A percentile compares a stretch with the other conserved stretches of the same genome.
These are phyloP conservation scores for Drosophila melanosoma DNA, from an alignment of 2,888 invertebrate genomes.

Conservation along the genomic window DNA sequence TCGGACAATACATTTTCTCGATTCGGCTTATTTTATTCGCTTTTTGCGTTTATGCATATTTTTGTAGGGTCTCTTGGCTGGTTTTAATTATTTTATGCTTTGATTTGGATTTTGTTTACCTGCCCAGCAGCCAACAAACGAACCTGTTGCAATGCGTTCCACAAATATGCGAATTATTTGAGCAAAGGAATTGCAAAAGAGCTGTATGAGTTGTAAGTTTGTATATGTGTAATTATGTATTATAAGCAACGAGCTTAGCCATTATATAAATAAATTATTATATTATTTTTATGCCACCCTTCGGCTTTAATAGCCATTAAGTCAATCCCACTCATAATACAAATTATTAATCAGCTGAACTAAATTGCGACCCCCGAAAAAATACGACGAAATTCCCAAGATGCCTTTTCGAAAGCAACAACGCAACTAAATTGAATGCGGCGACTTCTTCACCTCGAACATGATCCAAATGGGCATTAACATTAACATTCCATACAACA, in stretches of 20 bases:
- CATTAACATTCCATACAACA: constrained; percentile 13
- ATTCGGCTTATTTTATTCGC: constrained; percentile 49
- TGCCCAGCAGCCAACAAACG: constrained; percentile 41
- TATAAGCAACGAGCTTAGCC: not conserved
- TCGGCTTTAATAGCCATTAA: constrained; percentile 45
- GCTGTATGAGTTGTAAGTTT: not conserved
- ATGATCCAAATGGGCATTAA: constrained; percentile 16
- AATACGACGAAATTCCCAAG: constrained; percentile 52
- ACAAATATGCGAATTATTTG: constrained; percentile 37
- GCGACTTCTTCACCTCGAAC: constrained; percentile 17
- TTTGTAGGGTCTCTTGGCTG: constrained; percentile 49
- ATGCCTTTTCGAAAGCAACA: constrained; percentile 22
- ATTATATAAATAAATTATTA: not conserved
- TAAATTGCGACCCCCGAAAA: constrained; percentile 44
- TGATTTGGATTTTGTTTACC: constrained; percentile 37
- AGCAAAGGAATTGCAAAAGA: constrained; percentile 18
- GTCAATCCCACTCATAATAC: constrained; percentile 51
- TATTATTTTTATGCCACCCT: not conserved
- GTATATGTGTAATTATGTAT: not conserved
- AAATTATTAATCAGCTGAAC: constrained; percentile 56
- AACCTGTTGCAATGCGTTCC: constrained; percentile 71
- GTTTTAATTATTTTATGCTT: constrained; percentile 62
- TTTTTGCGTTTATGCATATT: constrained; percentile 59
- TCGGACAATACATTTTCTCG: constrained; percentile 57
- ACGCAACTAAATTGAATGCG: constrained; percentile 21